Evolutionary conservation across 2,113 vertebrate species (phyloP).

Genomic region (Gopherus flavomarginatus): DNA sequence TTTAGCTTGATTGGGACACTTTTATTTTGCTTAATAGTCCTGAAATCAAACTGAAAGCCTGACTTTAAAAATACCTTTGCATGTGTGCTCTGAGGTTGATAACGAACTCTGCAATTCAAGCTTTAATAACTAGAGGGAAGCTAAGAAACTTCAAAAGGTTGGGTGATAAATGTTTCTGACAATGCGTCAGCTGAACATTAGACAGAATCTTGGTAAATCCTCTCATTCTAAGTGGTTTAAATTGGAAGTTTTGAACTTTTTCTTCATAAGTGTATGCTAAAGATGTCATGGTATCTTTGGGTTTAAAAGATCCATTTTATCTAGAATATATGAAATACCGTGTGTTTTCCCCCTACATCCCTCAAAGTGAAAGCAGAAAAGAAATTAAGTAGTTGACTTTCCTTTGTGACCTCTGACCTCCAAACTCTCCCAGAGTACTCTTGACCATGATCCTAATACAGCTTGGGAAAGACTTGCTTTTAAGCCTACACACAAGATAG

Average conservation of each 20-base stretch:
- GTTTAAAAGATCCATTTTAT: constrained; percentile 67
- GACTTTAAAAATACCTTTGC: constrained; percentile 60
- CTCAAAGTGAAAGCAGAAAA: background rate
- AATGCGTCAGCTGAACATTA: constrained; percentile 80
- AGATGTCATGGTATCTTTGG: constrained; percentile 71
- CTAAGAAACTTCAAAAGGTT: constrained; percentile 82
- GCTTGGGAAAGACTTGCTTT: background rate
- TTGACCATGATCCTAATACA: background rate
- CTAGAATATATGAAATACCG: constrained; percentile 8
- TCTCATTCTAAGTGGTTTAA: constrained; percentile 82
- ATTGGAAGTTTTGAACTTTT: constrained; percentile 79
- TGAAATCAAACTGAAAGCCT: constrained; percentile 68
- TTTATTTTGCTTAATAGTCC: constrained; percentile 55
- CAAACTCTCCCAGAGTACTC: accelerated
- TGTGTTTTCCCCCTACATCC: constrained; percentile 15
- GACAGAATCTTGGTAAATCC: constrained; percentile 82
- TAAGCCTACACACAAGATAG: background rate
- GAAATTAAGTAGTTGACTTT: background rate
- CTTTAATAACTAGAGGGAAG: constrained; percentile 77
- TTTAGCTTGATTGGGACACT: constrained; percentile 60
- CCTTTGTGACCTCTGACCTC: background rate
- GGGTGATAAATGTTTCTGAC: constrained; percentile 79
- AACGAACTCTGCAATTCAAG: constrained; percentile 77
- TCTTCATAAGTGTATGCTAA: constrained; percentile 56
- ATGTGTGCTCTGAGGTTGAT: constrained; percentile 72